A percentile compares a stretch with the other conserved stretches of the same genome.
Evolutionary conservation across 2,888 invertebrate genomes (phyloP).

Genomic region (Dendrolimus houi): DNA sequence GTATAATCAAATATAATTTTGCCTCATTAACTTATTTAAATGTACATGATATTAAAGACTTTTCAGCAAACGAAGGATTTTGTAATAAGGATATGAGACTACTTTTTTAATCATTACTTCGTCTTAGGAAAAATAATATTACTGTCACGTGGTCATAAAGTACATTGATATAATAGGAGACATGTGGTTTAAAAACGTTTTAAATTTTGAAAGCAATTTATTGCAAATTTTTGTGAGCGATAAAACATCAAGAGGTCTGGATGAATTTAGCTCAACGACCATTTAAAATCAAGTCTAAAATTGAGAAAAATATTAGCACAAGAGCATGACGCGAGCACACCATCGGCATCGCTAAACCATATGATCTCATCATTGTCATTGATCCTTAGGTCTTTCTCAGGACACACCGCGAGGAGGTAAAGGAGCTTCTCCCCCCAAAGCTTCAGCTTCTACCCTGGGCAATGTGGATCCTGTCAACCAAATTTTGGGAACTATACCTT

Average conservation of each 20-base stretch:
- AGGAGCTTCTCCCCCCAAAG: conserved; percentile 52
- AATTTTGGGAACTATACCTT: conserved; percentile 57
- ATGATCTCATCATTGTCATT: conserved; percentile 68
- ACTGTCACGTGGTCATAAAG: no score
- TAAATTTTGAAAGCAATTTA: no score
- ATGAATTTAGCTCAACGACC: background rate
- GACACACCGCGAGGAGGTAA: conserved; percentile 70
- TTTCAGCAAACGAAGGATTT: no score
- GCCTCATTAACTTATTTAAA: no score
- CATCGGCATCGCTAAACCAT: conserved; percentile 40
- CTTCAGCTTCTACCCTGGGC: conserved; percentile 61
- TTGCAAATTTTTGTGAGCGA: no score
- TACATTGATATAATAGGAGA: no score
- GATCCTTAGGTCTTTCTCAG: conserved; percentile 76
- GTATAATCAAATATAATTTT: no score
- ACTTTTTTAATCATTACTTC: no score
- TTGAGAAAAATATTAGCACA: background rate
- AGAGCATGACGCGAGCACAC: conserved; percentile 64
- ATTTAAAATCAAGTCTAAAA: background rate
- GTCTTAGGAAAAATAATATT: no score
- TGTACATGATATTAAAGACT: no score
- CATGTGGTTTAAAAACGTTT: no score
- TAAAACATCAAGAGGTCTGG: background rate
- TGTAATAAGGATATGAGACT: no score
- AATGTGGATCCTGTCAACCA: conserved; percentile 59